Percentiles rank a stretch among this genome's conserved stretches.
phyloP scores from a whole-genome alignment of 2,888 invertebrate species.

The Julus scandinavius region DNA sequence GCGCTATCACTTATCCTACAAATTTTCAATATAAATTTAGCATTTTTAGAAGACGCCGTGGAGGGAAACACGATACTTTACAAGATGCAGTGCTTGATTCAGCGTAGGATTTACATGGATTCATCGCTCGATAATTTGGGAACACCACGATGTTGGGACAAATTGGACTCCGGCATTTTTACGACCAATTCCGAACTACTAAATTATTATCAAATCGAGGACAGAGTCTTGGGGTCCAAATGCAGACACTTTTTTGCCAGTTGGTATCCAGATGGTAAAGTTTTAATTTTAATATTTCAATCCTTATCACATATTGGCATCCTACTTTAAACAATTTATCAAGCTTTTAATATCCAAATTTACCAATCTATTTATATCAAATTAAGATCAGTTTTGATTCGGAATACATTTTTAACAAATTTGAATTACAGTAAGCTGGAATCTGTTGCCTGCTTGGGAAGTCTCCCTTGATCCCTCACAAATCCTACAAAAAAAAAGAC shows the following conservation, averaged over 20 bases:
- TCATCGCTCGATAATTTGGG: not conserved
- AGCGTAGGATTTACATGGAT: not conserved
- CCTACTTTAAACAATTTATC: not conserved
- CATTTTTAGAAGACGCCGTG: not conserved
- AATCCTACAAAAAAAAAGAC: not conserved
- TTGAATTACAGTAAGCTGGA: not conserved
- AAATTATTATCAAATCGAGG: not conserved
- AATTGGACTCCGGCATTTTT: not conserved
- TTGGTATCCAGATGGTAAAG: conserved; percentile 17
- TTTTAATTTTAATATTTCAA: not conserved
- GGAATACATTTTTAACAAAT: not conserved
- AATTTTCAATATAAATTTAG: not conserved
- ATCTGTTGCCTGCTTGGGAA: conserved; percentile 3
- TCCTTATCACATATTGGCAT: no score
- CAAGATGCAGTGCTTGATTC: not conserved
- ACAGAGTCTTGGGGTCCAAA: not conserved
- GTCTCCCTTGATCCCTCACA: not conserved
- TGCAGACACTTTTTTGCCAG: not conserved
- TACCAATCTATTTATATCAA: no score
- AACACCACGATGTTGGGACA: not conserved
- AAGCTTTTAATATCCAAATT: not conserved
- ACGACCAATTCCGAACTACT: not conserved
- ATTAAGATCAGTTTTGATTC: no score
- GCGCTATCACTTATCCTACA: not conserved
- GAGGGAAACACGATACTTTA: not conserved